A percentile compares a stretch with the other conserved stretches of the same genome.
Evolutionary conservation across 2,888 invertebrate species (phyloP).

Genomic region (Trichogramma evanescens): DNA sequence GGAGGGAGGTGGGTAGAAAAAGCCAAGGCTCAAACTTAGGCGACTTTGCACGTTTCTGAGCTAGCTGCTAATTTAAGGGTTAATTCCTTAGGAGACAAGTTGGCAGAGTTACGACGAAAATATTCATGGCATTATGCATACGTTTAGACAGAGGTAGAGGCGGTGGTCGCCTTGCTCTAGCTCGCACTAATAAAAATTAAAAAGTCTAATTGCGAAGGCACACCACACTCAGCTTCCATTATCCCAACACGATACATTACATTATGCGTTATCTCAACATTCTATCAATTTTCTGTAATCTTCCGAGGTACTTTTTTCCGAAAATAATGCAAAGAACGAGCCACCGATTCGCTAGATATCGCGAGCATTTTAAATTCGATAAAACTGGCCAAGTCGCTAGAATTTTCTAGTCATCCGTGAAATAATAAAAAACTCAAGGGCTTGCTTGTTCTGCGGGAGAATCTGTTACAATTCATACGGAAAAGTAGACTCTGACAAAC

Average conservation of each 20-base stretch:
- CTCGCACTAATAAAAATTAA: slow-evolving; percentile 47
- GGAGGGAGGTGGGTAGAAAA: slow-evolving; percentile 21
- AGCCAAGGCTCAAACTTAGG: slow-evolving; percentile 40
- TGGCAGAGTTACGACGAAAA: slow-evolving; percentile 48
- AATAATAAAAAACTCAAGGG: too few species aligned
- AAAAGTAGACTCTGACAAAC: too few species aligned
- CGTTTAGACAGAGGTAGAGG: slow-evolving; percentile 38
- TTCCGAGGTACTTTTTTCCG: not conserved
- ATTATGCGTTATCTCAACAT: slow-evolving; percentile 24
- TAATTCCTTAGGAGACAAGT: slow-evolving; percentile 49
- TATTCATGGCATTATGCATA: slow-evolving; percentile 49
- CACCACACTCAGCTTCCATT: slow-evolving; percentile 24
- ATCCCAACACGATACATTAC: slow-evolving; percentile 26
- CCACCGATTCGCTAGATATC: too few species aligned
- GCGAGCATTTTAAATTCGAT: too few species aligned
- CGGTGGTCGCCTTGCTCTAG: slow-evolving; percentile 27
- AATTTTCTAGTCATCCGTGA: too few species aligned
- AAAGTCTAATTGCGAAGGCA: slow-evolving; percentile 46
- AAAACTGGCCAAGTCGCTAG: too few species aligned
- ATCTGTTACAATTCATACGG: too few species aligned
- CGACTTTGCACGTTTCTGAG: slow-evolving; percentile 43
- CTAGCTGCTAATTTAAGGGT: slow-evolving; percentile 49
- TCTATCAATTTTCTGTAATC: slow-evolving; percentile 27
- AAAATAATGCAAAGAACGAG: not conserved
- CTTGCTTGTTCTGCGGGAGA: too few species aligned